Evolutionary conservation across 2,797 vertebrate species (phyloP), one percentile per base, ranked within the genome.

Genomic region (Petrocephalus schoutedeni): DNA sequence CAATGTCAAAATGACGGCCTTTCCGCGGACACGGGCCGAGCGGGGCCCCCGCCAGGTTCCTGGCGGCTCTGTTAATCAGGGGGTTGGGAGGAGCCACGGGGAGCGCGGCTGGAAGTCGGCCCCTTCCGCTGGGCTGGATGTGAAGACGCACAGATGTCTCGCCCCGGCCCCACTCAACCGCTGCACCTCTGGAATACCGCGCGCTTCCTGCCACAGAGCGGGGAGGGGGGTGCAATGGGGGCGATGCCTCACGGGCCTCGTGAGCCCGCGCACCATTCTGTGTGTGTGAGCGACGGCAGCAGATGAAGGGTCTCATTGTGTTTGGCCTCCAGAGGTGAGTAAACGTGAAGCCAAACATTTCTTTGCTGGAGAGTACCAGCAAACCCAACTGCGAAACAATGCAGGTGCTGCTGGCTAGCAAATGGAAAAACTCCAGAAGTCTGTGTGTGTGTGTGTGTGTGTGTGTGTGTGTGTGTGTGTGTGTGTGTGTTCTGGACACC

Each of bases 1-100:
- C 77, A 84, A 51, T 56, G 36, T 84, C 51, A 64, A 85, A 88
- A 87, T 80, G 51, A 80, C 28, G 16, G 23, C 19, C 64, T 54
- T 45, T 28, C 67, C n/a, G 4, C 21, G 41, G 59, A 67, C 19
- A 5, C n/a, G 28, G 45, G 6, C 45, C 21, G 5, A 19, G 19
- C 14, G 3, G 21, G 3, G 64, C 51, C 28, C 19, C 71, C 4
- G 23, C 51, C 71, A 77, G 61, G 23, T 36, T 51, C 28, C 67
- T 77, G 19, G 64, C 8, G 71, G 87, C 45, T 87, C 49, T 21
- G 32, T 64, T 86, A 86, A 86, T 86, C 85, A 86, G 85, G 85
- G 85, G 28, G 85, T 61, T 21, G 23, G 19, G 86, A 14, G 9
- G 64, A 53, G 14, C n/a, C 49, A 3, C 14, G 9, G 19, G 28